A percentile compares a stretch with the other conserved stretches of the same genome.
Evolutionary conservation across 92 coral and sea anemone genomes (phyloP).

Genomic region (Zoanthus sansibaricus): DNA sequence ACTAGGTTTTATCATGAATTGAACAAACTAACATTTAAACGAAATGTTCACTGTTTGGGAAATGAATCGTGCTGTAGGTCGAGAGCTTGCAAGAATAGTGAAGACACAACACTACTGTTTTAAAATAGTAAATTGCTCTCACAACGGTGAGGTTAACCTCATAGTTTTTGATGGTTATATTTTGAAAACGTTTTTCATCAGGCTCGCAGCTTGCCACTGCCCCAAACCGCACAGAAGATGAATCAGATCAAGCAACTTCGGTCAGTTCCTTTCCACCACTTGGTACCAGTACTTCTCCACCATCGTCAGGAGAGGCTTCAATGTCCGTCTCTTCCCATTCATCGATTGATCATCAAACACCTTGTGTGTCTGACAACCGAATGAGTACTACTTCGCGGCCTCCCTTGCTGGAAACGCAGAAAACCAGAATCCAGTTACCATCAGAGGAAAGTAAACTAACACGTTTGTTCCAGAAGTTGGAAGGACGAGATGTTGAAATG

Average conservation of each 20-base stretch:
- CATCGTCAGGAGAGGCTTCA: constrained; percentile 4
- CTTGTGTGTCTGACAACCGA: not conserved
- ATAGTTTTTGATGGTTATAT: not conserved
- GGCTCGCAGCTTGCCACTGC: not conserved
- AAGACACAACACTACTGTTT: not conserved
- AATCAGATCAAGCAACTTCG: not conserved
- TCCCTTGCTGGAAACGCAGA: constrained; percentile 28
- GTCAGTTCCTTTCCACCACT: not conserved
- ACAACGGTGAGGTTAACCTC: not conserved
- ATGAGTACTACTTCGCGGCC: not conserved
- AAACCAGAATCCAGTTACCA: constrained; percentile 48
- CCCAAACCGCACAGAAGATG: not conserved
- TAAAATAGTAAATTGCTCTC: not conserved
- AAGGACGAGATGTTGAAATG: constrained; percentile 77
- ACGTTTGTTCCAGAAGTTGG: constrained; percentile 76
- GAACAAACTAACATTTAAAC: too few species aligned
- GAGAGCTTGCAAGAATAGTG: too few species aligned
- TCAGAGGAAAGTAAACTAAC: constrained; percentile 67
- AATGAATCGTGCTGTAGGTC: too few species aligned
- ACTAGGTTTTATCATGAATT: too few species aligned
- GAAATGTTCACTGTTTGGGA: too few species aligned
- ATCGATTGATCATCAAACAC: not conserved
- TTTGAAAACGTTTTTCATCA: not conserved
- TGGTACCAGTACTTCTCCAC: not conserved
- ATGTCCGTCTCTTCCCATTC: not conserved